Conservation (phyloP, 2,888 invertebrate genomes). For the Pheosia gnoma region DNA sequence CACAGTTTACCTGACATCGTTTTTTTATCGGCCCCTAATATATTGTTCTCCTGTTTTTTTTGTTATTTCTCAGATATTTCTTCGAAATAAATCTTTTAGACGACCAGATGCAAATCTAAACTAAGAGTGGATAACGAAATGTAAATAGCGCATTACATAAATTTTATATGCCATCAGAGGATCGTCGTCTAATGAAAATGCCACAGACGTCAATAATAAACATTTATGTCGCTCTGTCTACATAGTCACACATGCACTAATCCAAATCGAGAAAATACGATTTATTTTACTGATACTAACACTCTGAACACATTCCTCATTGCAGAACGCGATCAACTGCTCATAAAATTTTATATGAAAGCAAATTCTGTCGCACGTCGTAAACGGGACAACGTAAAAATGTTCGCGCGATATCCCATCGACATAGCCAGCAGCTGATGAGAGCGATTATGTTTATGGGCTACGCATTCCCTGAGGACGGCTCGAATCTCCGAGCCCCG, state of each 20-base stretch:
- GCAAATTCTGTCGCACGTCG: constrained; percentile 65
- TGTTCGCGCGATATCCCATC: constrained; percentile 55
- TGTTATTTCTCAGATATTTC: not conserved
- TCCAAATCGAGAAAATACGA: constrained; percentile 17
- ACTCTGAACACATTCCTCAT: constrained; percentile 44
- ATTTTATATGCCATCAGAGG: not conserved
- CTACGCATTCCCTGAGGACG: constrained; percentile 56
- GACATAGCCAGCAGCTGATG: constrained; percentile 70
- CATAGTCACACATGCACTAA: not conserved
- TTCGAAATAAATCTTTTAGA: no score
- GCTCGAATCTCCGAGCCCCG: constrained; percentile 62
- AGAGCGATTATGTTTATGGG: constrained; percentile 76
- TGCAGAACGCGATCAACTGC: constrained; percentile 47
- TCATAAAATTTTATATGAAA: constrained; percentile 65
- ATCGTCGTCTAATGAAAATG: not conserved
- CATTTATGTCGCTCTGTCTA: not conserved
- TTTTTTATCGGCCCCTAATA: not conserved
- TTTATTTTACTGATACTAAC: constrained; percentile 32
- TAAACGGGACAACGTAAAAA: constrained; percentile 67
- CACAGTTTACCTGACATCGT: not conserved
- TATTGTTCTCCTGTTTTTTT: not conserved
- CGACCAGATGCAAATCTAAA: no score
- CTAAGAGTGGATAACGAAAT: no score
- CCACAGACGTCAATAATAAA: not conserved
- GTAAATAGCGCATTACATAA: not conserved